Evolutionary conservation across 2,113 vertebrate species (phyloP), one percentile per base, ranked within the genome.

Genomic region (Pipa parva): DNA sequence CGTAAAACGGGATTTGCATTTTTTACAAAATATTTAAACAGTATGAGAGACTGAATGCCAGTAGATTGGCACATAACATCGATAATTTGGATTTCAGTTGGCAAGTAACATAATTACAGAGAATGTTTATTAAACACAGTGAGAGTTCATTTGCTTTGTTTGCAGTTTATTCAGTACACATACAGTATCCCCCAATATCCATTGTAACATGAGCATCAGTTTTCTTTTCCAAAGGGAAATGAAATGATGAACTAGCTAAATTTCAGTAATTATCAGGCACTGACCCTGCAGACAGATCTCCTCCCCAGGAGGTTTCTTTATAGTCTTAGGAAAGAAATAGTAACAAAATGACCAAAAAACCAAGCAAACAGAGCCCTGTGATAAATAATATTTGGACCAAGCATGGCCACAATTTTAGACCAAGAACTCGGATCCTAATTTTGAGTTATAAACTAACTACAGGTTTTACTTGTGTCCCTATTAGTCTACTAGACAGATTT

Each of bases 251-350:
- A 56, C 54, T 58, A 58, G 63, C 54, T 54, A 67, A 67, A 27
- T 67, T 59, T 67, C 63, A 58, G 54, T 67, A 52, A 67, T 67
- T 67, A 67, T 67, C 42, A 67, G 54, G 36, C 63, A 58, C 54
- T 67, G 63, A 67, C 63, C 63, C 63, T 67, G 63, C 20, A 31
- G 27, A 58, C 17, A 20, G 63, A 51, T 36, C 57, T 54, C 56
- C 39, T 26, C 45, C 54, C 54, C 39, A 28, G 63, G 63, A 58
- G 63, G 33, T 27, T 48, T 49, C 25, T 6, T 45, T 48, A 54
- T 54, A 58, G 33, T 67, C 52, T 67, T 67, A 26, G 33, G 39
- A 67, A 67, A 67, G 54, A 67, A 27, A 49, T 67, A 39, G 58
- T 58, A 67, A 58, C 52, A 67, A 67, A 67, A 58, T 54, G 58